Base-by-base conservation (phyloP, 2,113 vertebrate genomes). In the Dolichotis patagonum region DNA sequence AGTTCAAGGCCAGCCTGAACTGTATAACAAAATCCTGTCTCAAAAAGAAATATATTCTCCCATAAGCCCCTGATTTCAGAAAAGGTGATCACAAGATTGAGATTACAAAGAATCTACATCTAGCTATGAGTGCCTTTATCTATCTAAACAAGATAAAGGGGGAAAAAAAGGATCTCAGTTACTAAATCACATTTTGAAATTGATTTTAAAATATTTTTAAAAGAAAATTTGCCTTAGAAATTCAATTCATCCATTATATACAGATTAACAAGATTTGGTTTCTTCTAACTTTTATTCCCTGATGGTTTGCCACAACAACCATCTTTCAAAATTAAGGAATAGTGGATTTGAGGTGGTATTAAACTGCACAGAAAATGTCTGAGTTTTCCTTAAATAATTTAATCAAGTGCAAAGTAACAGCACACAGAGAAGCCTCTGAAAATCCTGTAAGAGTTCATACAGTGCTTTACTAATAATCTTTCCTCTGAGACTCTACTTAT, bases 201-300 rank as follows among this genome's bases (percentile, higher is more conserved):
- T 63, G 62, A 82, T 43, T 77, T 54, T 49, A 49, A 93, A 89
- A 82, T 49, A 85, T 41, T 91, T 88, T 89, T 63, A 91, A 30
- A 95, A 46, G 22, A 81, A 88, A 73, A 56, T 4, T 67, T 60
- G 67, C 62, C 87, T 88, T 38, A 38, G 65, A 63, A 94, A 96
- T 65, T 16, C 43, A 43, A 92, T 62, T 93, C 35, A 58, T 63
- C 52, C 32, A 9, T 92, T 8, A 0, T 46, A 52, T 0, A 63
- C 4, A 92, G 10, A 94, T 30, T 46, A 80, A 84, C 20, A 52
- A 92, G 28, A 69, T 28, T 6, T 88, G 81, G 43, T 71, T 78
- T 80, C 46, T 30, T 88, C 22, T 24, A 49, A 82, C 75, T 88
- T 88, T 38, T 46, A 35, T 65, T 95, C 58, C 82, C n/a, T 17